phyloP scores from a whole-genome alignment of 1,140 invertebrate genomes.

The Heliconius congener region DNA sequence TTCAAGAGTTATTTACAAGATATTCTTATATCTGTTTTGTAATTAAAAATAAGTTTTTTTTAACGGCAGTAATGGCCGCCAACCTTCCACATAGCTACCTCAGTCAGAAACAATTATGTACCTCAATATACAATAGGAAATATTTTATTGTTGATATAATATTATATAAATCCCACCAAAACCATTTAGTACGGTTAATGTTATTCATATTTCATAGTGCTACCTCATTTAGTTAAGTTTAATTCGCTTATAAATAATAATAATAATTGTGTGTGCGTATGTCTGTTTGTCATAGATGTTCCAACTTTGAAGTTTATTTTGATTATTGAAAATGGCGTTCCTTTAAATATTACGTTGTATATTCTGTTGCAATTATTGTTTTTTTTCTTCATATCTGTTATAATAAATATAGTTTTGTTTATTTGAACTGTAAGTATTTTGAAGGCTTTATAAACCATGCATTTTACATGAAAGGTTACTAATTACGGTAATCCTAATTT shows the following conservation, averaged over 20 bases:
- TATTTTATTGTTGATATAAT: slow-evolving; percentile 71
- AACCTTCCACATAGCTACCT: slow-evolving; percentile 62
- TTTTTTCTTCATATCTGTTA: no score
- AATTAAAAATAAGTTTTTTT: no score
- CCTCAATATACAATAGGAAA: slow-evolving; percentile 75
- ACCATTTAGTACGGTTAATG: slow-evolving; percentile 73
- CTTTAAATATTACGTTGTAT: no score
- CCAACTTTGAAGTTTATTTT: not conserved
- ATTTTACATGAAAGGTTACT: no score
- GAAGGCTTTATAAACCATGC: no score
- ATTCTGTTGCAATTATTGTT: no score
- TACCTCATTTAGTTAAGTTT: slow-evolving; percentile 77
- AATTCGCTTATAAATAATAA: slow-evolving; percentile 41
- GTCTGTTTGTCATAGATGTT: slow-evolving; percentile 22
- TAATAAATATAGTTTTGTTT: no score
- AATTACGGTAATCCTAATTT: no score
- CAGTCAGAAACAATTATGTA: slow-evolving; percentile 67
- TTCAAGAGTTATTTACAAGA: slow-evolving; percentile 4
- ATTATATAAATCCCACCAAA: slow-evolving; percentile 76
- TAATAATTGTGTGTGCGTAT: not conserved
- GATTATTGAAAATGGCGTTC: no score
- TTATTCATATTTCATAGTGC: slow-evolving; percentile 71
- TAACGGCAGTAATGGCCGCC: not conserved
- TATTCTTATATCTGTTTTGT: not conserved
- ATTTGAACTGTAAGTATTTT: no score